Evolutionary conservation across 2,797 vertebrate species (phyloP), one percentile per base, ranked within the genome.

Genomic region (Poecilia gillii): DNA sequence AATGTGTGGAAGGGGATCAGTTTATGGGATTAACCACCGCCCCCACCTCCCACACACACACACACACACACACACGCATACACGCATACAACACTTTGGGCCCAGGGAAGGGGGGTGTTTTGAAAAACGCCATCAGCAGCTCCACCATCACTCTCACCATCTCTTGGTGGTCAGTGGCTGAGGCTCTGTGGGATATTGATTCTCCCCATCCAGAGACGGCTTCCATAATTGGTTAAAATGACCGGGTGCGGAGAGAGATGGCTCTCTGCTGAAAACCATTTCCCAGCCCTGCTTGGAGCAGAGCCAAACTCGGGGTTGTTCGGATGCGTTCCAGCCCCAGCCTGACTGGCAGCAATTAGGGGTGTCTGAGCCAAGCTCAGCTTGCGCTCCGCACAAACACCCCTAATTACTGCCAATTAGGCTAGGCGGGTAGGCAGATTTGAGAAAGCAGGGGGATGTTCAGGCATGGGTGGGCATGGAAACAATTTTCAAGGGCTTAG

Each of bases 321-420:
- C 95, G 94, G 95, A 95, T 96, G 94, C 92, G 93, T 96, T 96
- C 95, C 96, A 96, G 95, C 94, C 94, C 94, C 95, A 95, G 95
- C 94, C 96, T 96, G 96, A 96, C 96, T 96, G 96, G 95, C 96
- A 96, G 96, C 96, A 96, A 96, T 96, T 96, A 96, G 95, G 96
- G 96, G 96, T 96, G 96, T 96, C 95, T 96, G 95, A 94, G 94
- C 91, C 96, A 96, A 95, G 95, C 95, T 96, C 95, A 95, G 96
- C 95, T 96, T 96, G 95, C 73, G 79, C 83, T 81, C 83, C 79
- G 94, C 95, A 95, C 95, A 95, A 95, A 95, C 95, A 95, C 95
- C 96, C 95, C 94, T 96, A 96, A 96, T 96, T 96, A 94, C 96
- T 95, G 96, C 95, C 96, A 96, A 96, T 96, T 96, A 96, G 96